Percentiles rank a stretch among this genome's conserved stretches.
phyloP scores from a whole-genome alignment of 2,113 vertebrate species.

The Brienomyrus longianalis region DNA sequence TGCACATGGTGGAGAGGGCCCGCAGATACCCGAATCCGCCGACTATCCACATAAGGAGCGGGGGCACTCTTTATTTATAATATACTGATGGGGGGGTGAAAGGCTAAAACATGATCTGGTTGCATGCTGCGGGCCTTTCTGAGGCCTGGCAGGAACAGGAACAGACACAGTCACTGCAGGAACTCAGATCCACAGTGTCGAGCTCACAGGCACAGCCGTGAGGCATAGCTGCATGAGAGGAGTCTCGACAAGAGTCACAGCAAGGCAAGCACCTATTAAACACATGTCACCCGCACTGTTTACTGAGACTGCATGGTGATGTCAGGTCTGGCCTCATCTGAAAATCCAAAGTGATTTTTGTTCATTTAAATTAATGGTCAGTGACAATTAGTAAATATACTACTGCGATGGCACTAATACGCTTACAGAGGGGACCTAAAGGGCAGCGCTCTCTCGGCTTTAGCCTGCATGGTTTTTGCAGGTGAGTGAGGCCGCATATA shows the following conservation, averaged over 20 bases:
- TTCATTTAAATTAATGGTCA: not conserved
- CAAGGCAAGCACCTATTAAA: not conserved
- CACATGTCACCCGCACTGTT: not conserved
- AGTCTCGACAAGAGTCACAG: not conserved
- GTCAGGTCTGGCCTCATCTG: not conserved
- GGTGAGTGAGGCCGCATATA: not conserved
- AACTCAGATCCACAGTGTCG: not conserved
- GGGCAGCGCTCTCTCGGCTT: not conserved
- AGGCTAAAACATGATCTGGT: not conserved
- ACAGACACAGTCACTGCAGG: not conserved
- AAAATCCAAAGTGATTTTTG: not conserved
- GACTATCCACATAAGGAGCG: not conserved
- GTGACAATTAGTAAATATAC: not conserved
- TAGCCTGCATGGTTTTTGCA: not conserved
- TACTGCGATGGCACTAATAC: not conserved
- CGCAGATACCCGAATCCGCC: not conserved
- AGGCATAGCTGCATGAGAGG: not conserved
- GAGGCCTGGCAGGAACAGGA: not conserved
- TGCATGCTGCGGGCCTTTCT: not conserved
- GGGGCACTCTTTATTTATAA: not conserved
- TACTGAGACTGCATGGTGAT: not conserved
- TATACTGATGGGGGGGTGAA: not conserved
- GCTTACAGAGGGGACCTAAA: not conserved
- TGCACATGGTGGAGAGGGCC: slow-evolving; percentile 3
- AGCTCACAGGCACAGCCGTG: not conserved